These are phyloP conservation scores for Eugnorisma glareosa DNA, from an alignment of 2,888 invertebrate genomes.

Conservation along the genomic window DNA sequence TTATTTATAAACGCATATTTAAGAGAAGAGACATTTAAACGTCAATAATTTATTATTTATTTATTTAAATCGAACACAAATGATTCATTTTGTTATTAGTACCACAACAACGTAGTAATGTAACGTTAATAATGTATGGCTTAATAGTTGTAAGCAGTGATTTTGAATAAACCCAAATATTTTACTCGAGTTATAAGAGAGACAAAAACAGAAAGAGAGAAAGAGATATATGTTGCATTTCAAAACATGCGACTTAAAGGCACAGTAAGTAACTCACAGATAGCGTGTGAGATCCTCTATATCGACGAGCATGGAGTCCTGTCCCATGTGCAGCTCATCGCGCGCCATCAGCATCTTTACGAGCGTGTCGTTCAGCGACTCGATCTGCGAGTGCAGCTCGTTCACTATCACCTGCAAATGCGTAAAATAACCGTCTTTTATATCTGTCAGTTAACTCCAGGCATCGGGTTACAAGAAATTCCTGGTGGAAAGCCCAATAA, in stretches of 20 bases:
- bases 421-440: background rate
- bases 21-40: background rate
- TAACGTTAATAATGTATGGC: too few species aligned
- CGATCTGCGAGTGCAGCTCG: conserved; percentile 98
- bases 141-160: background rate
- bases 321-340: conserved; percentile 99
- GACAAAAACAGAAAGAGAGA: too few species aligned
- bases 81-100: too few species aligned
- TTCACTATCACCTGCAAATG: conserved; percentile 96
- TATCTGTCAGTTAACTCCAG: background rate
- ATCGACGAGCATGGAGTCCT: conserved; percentile 99
- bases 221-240: background rate
- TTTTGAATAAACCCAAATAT: background rate
- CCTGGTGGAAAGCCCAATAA: background rate
- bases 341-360: conserved; percentile 97
- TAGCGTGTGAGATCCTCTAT: conserved; percentile 98
- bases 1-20: background rate
- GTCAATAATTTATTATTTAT: too few species aligned
- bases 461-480: background rate
- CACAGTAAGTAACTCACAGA: conserved; percentile 91
- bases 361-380: conserved; percentile 96
- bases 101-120: too few species aligned
- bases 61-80: too few species aligned
- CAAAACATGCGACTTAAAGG: background rate
- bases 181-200: background rate